Evolutionary conservation across 1,140 invertebrate genomes (phyloP).

Genomic region (Halictus rubicundus): DNA sequence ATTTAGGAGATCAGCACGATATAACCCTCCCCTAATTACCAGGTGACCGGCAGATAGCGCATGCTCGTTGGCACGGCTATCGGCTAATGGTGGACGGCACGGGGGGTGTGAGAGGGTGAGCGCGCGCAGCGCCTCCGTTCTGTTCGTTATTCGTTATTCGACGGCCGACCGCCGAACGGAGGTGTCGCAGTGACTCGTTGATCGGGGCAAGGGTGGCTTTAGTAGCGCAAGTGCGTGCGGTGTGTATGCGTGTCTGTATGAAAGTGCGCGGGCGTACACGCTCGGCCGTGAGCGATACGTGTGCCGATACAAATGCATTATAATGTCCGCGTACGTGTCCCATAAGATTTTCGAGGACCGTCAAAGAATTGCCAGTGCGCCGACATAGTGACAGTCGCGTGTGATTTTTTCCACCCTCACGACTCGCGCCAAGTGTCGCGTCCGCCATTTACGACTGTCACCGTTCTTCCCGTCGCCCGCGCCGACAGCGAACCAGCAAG

Average conservation of each 20-base stretch:
- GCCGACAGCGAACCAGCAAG: not conserved
- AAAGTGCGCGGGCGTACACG: slow-evolving; percentile 30
- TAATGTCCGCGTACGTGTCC: slow-evolving; percentile 61
- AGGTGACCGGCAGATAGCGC: slow-evolving; percentile 39
- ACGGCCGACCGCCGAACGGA: slow-evolving; percentile 33
- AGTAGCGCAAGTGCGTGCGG: slow-evolving; percentile 10
- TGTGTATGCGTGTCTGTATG: slow-evolving; percentile 28
- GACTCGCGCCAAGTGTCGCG: not conserved
- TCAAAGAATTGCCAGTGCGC: slow-evolving; percentile 37
- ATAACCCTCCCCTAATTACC: slow-evolving; percentile 23
- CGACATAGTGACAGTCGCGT: slow-evolving; percentile 42
- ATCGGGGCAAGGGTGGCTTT: slow-evolving; percentile 18
- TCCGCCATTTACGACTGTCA: slow-evolving; percentile 9
- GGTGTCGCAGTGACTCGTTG: slow-evolving; percentile 24
- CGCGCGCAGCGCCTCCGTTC: not conserved
- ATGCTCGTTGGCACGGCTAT: slow-evolving; percentile 20
- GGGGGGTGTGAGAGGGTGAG: slow-evolving; percentile 21
- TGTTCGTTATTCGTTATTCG: slow-evolving; percentile 13
- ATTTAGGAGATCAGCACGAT: too few species aligned
- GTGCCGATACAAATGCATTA: slow-evolving; percentile 49
- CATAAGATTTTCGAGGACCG: slow-evolving; percentile 40
- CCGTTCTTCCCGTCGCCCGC: not conserved
- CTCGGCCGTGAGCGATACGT: slow-evolving; percentile 45
- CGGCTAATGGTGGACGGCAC: slow-evolving; percentile 2
- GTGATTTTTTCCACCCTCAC: slow-evolving; percentile 1